Evolutionary conservation across 2,797 vertebrate genomes (phyloP), one percentile per base, ranked within the genome.

Genomic region (Enteromius paludinosus): DNA sequence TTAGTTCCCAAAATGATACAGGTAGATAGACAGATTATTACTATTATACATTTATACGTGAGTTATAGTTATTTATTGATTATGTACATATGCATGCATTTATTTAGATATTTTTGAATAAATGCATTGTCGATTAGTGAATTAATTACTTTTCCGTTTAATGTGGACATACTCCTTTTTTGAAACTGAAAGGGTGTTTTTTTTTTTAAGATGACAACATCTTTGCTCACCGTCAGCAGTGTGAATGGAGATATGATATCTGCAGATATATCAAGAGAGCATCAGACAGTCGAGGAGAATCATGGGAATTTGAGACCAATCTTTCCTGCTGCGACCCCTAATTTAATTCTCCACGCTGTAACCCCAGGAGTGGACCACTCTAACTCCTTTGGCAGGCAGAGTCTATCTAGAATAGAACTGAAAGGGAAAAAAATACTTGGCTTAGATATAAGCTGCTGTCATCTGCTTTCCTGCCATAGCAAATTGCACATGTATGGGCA

Each of bases 351-450:
- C 84, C 87, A 84, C 73, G 72, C 70, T 90, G 76, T 89, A 91
- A 93, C 92, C 91, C 84, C 66, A 72, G 83, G 79, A 90, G 89
- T 76, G 77, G 88, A 52, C 66, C 79, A 78, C 74, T 64, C 72
- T 88, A 82, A 85, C 87, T 86, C 85, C 88, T 87, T 89, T 88
- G 85, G 85, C 86, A 86, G 87, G 86, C 86, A 91, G 86, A 83
- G 84, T 88, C 88, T 83, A 20, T 75, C 68, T 62, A 77, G 33
- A 62, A 72, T 49, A 76, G 75, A 84, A 81, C 56, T 70, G 52
- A 80, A 61, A 80, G 25, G 12, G 10, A 0, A 5, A 35, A 35
- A 14, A 41, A 59, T 6, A 61, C 28, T 28, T 72, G 45, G 43
- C 59, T 54, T 41, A 17, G 79, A 30, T 30, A n/a, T 74, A 43